These are phyloP conservation scores for Peromyscus nudipes DNA, from an alignment of 2,797 vertebrate genomes.

Conservation along the genomic window DNA sequence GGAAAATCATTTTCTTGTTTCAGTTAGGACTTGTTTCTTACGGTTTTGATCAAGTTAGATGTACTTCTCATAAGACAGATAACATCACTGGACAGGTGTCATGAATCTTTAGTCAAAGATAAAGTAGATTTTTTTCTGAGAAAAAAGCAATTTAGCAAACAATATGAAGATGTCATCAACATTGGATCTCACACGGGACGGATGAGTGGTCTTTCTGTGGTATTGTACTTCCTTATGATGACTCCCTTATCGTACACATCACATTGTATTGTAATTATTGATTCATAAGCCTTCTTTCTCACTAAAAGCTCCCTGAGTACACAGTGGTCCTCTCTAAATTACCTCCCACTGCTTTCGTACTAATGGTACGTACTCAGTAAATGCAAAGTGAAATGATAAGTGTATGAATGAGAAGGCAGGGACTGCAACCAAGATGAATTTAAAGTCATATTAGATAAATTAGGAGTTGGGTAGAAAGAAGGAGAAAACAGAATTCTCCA, in stretches of 20 bases:
- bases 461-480: background rate
- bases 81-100: constrained; percentile 75
- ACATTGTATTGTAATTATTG: background rate
- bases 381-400: constrained; percentile 52
- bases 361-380: background rate
- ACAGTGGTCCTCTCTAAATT: background rate
- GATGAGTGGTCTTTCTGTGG: background rate
- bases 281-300: background rate
- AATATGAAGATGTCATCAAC: constrained; percentile 57
- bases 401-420: constrained; percentile 33
- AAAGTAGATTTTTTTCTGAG: constrained; percentile 42
- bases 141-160: constrained; percentile 78
- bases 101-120: constrained; percentile 67
- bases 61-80: constrained; percentile 69
- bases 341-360: background rate
- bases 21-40: constrained; percentile 67
- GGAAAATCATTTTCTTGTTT: constrained; percentile 54
- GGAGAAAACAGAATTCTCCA: background rate
- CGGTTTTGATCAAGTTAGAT: constrained; percentile 64
- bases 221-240: background rate
- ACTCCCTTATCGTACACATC: background rate
- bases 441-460: background rate
- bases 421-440: constrained; percentile 38
- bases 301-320: background rate
- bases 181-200: background rate